Evolutionary conservation across 2,888 invertebrate genomes (phyloP).

Genomic region (Mythimna albipuncta): DNA sequence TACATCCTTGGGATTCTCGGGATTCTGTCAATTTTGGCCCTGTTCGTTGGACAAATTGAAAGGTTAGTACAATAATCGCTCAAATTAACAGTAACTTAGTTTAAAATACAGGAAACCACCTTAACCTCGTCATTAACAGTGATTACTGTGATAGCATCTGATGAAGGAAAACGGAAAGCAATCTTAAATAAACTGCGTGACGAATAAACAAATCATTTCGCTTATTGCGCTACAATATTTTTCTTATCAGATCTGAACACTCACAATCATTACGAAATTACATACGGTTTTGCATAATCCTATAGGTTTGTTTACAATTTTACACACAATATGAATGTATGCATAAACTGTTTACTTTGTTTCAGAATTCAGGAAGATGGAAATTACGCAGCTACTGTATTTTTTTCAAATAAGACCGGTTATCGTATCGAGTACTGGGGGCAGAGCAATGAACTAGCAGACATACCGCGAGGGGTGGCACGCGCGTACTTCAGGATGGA

Average conservation of each 20-base stretch:
- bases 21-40: conserved; percentile 92
- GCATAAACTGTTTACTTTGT: conserved; percentile 38
- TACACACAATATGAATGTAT: conserved; percentile 3
- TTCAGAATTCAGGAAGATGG: conserved; percentile 93
- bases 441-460: conserved; percentile 93
- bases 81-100: conserved; percentile 17
- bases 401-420: conserved; percentile 92
- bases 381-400: conserved; percentile 93
- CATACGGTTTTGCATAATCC: conserved; percentile 17
- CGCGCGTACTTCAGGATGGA: conserved; percentile 94
- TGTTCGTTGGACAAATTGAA: conserved; percentile 93
- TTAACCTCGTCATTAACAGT: conserved; percentile 11
- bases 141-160: conserved; percentile 32
- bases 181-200: conserved; percentile 41
- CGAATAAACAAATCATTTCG: conserved; percentile 39
- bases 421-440: conserved; percentile 95
- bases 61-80: conserved; percentile 83
- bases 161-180: conserved; percentile 25
- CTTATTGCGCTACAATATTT: conserved; percentile 32
- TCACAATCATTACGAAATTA: conserved; percentile 29
- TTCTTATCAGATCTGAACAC: conserved; percentile 39
- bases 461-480: conserved; percentile 93
- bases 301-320: conserved; percentile 19
- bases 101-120: conserved; percentile 43
- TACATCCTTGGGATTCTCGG: conserved; percentile 93